Evolutionary conservation across 2,888 invertebrate species (phyloP), one percentile per base, ranked within the genome.

Genomic region (Latheticus oryzae): DNA sequence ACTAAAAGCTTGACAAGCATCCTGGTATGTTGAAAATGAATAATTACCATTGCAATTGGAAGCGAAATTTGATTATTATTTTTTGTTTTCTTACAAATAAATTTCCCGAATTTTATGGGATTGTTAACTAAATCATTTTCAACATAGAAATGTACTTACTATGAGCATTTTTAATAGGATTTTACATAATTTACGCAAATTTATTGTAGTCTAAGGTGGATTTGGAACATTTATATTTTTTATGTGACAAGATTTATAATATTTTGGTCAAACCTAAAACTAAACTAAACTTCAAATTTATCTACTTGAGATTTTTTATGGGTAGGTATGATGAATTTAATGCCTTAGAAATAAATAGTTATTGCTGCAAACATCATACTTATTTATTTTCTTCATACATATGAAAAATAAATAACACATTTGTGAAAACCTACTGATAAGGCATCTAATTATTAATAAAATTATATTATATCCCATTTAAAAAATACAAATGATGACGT

Each of bases 1-100:
- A 26, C 26, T 26, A 26, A 26, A n/a, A n/a, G n/a, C n/a, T n/a
- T n/a, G n/a, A n/a, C n/a, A 26, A 26, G 11, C 26, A 4, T 26
- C 26, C 9, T 7, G 26, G n/a, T 26, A n/a, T n/a, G 26, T 26
- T 26, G 26, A 9, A 28, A 28, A 28, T 28, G 8, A 28, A 8
- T 26, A 4, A 7, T 26, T 11, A 26, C 9, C 26, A 26, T 8
- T n/a, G 8, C 11, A 8, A 26, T 26, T 26, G 26, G 26, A 2
- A 26, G 8, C 1, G 26, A 1, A 8, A 26, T 8, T 8, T 26
- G 26, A 26, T 26, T 26, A n/a, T 8, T 26, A 26, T 26, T n/a
- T n/a, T n/a, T 7, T 8, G 26, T 8, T 26, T 26, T 26, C 11
- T 26, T 26, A 4, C 26, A 11, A 11, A 26, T 26, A 8, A 26